These are phyloP conservation scores for Melospiza melodia DNA, from an alignment of 2,113 vertebrate genomes.

Conservation along the genomic window DNA sequence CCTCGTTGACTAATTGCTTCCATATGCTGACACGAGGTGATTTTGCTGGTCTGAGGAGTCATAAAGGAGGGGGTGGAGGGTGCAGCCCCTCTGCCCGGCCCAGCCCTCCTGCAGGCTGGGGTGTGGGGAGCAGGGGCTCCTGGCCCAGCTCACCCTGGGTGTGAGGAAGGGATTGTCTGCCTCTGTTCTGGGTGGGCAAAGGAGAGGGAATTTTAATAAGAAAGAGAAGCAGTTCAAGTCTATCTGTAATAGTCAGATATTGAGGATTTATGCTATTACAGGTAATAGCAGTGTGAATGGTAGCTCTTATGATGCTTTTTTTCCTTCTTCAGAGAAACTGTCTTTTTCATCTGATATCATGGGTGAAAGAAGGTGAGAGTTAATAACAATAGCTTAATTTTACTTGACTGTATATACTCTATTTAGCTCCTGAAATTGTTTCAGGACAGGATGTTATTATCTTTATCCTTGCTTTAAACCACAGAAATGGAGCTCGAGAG, in stretches of 20 bases:
- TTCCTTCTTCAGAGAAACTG: background rate
- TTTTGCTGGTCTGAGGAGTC: background rate
- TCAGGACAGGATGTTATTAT: background rate
- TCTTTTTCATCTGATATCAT: background rate
- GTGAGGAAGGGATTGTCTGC: accelerated
- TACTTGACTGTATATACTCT: background rate
- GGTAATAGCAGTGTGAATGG: background rate
- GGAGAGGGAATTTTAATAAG: background rate
- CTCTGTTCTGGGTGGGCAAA: background rate
- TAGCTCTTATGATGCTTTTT: background rate
- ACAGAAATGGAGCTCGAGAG: background rate
- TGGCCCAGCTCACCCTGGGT: accelerated
- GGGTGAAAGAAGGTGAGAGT: background rate
- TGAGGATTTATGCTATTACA: background rate
- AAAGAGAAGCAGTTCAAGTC: background rate
- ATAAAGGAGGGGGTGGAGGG: background rate
- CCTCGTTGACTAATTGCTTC: background rate
- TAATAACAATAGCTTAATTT: background rate
- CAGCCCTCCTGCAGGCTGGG: background rate
- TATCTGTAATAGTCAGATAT: background rate
- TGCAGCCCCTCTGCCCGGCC: accelerated
- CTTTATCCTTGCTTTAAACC: background rate
- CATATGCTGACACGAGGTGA: background rate
- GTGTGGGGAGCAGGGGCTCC: accelerated
- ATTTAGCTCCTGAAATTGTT: background rate